These are phyloP conservation scores for Probaryconus sp. DNA, from an alignment of 1,140 invertebrate genomes.

Conservation along the genomic window DNA sequence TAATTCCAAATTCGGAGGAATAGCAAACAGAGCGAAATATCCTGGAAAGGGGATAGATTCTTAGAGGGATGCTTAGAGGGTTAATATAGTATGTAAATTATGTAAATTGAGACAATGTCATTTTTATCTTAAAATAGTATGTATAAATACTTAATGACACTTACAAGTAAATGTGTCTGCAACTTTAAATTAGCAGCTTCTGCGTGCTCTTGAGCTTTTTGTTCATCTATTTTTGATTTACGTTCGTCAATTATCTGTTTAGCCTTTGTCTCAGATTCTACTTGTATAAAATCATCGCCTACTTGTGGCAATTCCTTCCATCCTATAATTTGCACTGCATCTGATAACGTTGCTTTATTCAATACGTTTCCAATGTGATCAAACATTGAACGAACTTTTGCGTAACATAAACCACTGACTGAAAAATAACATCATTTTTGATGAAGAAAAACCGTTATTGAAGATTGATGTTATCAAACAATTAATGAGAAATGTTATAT, in stretches of 20 bases:
- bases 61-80: too few species aligned
- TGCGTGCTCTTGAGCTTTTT: conserved; percentile 81
- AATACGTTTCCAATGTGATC: conserved; percentile 87
- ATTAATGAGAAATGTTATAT: not conserved
- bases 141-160: conserved; percentile 9
- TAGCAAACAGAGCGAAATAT: too few species aligned
- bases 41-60: too few species aligned
- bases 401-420: conserved; percentile 89
- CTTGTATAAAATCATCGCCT: conserved; percentile 92
- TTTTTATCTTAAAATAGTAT: not conserved
- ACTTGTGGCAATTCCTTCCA: conserved; percentile 92
- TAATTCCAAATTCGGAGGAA: too few species aligned
- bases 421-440: not conserved
- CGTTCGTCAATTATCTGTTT: conserved; percentile 84
- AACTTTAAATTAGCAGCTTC: conserved; percentile 83
- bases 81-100: too few species aligned
- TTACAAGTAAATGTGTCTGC: conserved; percentile 81
- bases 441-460: too few species aligned
- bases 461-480: too few species aligned
- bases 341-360: conserved; percentile 85
- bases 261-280: conserved; percentile 86
- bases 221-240: conserved; percentile 78
- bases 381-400: conserved; percentile 91
- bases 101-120: too few species aligned
- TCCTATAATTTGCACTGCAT: conserved; percentile 92